Base-by-base conservation (phyloP, 2,113 vertebrate genomes). In the Amia ocellicauda region DNA sequence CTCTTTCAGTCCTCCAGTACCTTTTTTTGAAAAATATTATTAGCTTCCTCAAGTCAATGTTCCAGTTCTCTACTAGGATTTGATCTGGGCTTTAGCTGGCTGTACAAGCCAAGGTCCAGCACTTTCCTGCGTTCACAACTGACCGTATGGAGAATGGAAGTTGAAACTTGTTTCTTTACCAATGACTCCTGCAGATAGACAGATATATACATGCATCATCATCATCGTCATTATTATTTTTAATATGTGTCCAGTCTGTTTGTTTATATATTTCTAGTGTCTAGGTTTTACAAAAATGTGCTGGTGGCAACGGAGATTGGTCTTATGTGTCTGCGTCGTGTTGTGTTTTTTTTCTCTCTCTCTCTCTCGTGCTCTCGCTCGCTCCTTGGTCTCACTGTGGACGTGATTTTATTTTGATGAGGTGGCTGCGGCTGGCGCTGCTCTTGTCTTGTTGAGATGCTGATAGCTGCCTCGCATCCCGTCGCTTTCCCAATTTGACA, bases 371-470 rank as follows among this genome's bases (percentile, higher is more conserved):
- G 4, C 19, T 50, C 19, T 50, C 17, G 13, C 17, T 17, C 19
- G 13, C 14, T 74, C 70, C 14, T 47, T 70, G 67, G 64, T 87
- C 79, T 80, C 72, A 70, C 76, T 66, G 77, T 63, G 73, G 79
- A 81, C 67, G 72, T 82, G 76, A 85, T 87, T 85, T 83, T 83
- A 75, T 87, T 87, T 85, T 86, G 76, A 86, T 85, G 83, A 84
- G 80, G 74, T 87, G 80, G 82, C 77, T 77, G 80, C 75, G 74
- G 77, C 72, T 67, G 42, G 49, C 77, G 69, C 68, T 67, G 72
- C 81, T 81, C 74, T 70, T 73, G 70, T 69, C 78, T 82, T 70
- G 79, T 80, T 81, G 75, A 83, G 81, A 83, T 77, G 82, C 76
- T 70, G 63, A 5, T 26, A 53, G 66, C 75, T 69, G 60, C 73